Evolutionary conservation across 1,140 invertebrate species (phyloP), one percentile per base, ranked within the genome.

Genomic region (Magallana gigas): DNA sequence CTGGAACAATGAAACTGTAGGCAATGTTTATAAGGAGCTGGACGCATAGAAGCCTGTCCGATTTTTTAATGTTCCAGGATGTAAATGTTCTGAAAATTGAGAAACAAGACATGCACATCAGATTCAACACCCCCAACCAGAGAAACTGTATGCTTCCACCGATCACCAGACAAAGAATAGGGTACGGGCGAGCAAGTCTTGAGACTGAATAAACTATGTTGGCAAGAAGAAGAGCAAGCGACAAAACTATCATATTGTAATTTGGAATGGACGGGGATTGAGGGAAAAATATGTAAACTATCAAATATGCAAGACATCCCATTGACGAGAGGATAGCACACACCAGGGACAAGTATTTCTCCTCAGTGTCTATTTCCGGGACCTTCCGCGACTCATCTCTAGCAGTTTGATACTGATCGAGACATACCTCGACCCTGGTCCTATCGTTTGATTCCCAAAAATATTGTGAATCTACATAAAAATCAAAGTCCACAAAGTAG

Each of bases 61-160:
- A 8, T 71, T 36, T 71, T 12, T 18, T 71, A 29, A 71, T 71
- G 11, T 29, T 71, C 68, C 68, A 71, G 18, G 68, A 71, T 11
- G 68, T 71, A 8, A 18, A 68, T 18, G 64, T 68, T 5, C 18
- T n/a, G 18, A 68, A 18, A 18, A 76, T 76, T 8, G 68, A 76
- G 68, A 76, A 76, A 76, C 68, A 76, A 29, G 68, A 76, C 23
- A 76, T 76, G 23, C 8, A 76, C 68, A 76, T 76, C 68, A 76
- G 68, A 76, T 29, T 76, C 9, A 76, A 18, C 0, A 76, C 68
- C 2, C 23, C 68, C 1, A 76, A 23, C 68, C 68, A 76, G 23
- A 76, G 68, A 76, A 76, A 76, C 23, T 76, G 68, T 18, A 29
- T 76, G 8, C 14, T 29, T 12, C 68, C 68, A 8, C 68, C 68